phyloP scores from a whole-genome alignment of 2,888 invertebrate species.

The Drosophila barbarae region DNA sequence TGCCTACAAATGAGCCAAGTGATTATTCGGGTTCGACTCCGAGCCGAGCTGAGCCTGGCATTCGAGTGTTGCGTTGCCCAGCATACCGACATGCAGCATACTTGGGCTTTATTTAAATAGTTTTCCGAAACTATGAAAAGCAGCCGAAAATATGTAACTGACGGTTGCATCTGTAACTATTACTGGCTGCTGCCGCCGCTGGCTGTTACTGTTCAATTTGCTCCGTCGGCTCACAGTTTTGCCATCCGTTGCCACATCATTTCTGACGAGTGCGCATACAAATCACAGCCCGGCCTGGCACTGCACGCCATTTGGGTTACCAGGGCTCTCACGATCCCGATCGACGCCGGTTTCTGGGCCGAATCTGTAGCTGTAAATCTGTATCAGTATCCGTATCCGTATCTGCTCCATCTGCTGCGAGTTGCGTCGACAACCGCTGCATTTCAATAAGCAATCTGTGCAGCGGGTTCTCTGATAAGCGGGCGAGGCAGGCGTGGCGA shows the following conservation, averaged over 20 bases:
- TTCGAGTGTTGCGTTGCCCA: constrained; percentile 51
- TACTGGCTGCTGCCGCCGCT: constrained; percentile 9
- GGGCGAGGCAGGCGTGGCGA: constrained; percentile 6
- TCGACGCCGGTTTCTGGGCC: constrained; percentile 14
- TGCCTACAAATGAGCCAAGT: constrained; percentile 63
- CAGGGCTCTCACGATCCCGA: constrained; percentile 60
- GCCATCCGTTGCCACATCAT: constrained; percentile 54
- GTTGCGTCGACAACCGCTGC: constrained; percentile 54
- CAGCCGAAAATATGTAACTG: constrained; percentile 29
- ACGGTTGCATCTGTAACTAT: constrained; percentile 37
- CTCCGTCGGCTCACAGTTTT: constrained; percentile 48
- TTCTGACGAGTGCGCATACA: constrained; percentile 55
- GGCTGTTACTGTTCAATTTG: constrained; percentile 18
- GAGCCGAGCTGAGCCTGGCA: constrained; percentile 10
- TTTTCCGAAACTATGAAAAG: constrained; percentile 35
- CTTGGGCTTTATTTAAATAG: constrained; percentile 54
- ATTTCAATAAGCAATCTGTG: constrained; percentile 51
- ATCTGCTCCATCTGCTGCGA: constrained; percentile 40
- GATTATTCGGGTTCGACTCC: constrained; percentile 51
- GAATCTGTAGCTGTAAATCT: constrained; percentile 15
- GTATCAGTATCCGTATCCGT: constrained; percentile 11
- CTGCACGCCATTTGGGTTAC: constrained; percentile 57
- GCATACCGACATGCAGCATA: constrained; percentile 57
- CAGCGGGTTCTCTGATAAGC: constrained; percentile 46
- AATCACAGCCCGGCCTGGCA: constrained; percentile 30